These are phyloP conservation scores for Raillietiella orientalis DNA, from an alignment of 2,888 invertebrate species.

Conservation along the genomic window DNA sequence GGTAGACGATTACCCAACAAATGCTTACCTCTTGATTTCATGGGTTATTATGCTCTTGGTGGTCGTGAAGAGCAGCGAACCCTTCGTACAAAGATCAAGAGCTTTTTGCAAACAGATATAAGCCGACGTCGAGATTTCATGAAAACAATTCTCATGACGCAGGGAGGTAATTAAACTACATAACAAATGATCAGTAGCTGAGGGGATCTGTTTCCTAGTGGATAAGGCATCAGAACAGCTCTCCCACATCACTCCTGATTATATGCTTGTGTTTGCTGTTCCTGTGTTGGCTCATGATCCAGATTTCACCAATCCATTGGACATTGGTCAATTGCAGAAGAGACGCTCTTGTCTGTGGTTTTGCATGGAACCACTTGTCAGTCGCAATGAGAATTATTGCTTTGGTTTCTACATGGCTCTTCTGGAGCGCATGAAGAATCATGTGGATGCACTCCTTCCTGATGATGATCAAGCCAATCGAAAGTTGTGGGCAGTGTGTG, in stretches of 20 bases:
- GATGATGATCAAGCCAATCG: slow-evolving; percentile 54
- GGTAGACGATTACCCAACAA: slow-evolving; percentile 51
- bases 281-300: slow-evolving; percentile 83
- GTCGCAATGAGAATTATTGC: slow-evolving; percentile 72
- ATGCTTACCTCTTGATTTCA: slow-evolving; percentile 77
- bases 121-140: slow-evolving; percentile 63
- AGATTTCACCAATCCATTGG: slow-evolving; percentile 37
- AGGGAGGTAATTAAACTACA: slow-evolving; percentile 13
- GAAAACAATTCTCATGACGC: slow-evolving; percentile 36
- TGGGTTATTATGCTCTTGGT: slow-evolving; percentile 72
- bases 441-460: slow-evolving; percentile 54
- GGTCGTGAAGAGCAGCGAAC: slow-evolving; percentile 61
- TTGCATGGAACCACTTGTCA: slow-evolving; percentile 68
- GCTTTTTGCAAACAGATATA: slow-evolving; percentile 62
- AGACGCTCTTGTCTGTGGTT: slow-evolving; percentile 42
- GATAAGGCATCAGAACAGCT: slow-evolving; percentile 38
- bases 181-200: neutral
- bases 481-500: slow-evolving; percentile 92
- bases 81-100: slow-evolving; percentile 23
- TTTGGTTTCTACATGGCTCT: slow-evolving; percentile 81
- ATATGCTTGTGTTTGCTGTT: slow-evolving; percentile 86
- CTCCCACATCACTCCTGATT: slow-evolving; percentile 73
- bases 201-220: slow-evolving; percentile 13
- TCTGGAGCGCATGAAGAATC: slow-evolving; percentile 75
- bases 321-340: slow-evolving; percentile 37